Conservation (phyloP, 2,888 invertebrate genomes). For the Nomada ruficornis region DNA sequence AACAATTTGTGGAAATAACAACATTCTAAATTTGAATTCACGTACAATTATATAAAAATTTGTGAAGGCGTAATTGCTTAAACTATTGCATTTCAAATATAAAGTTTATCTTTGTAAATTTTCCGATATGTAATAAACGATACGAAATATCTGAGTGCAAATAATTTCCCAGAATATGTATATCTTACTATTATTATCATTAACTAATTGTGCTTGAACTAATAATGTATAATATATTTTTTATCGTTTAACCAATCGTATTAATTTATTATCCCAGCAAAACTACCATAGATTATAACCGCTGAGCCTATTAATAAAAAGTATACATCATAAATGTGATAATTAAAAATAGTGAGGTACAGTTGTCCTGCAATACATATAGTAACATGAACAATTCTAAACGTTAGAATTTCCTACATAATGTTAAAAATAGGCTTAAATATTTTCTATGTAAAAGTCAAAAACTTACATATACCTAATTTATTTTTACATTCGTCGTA, state of each 20-base stretch:
- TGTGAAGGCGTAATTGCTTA: background rate
- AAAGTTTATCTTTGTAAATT: background rate
- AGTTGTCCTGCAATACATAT: background rate
- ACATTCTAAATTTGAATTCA: background rate
- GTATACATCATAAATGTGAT: background rate
- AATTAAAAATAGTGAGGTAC: background rate
- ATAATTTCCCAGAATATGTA: background rate
- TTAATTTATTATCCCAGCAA: background rate
- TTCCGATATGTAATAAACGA: background rate
- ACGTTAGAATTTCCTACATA: background rate
- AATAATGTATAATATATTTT: background rate
- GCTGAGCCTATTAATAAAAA: background rate
- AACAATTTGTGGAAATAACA: slow-evolving; percentile 54
- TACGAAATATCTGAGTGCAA: too few species aligned
- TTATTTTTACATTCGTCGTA: background rate
- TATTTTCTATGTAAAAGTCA: background rate
- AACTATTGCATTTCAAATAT: background rate
- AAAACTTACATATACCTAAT: background rate
- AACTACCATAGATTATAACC: background rate
- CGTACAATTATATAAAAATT: slow-evolving; percentile 5
- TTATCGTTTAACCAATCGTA: background rate
- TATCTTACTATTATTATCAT: background rate
- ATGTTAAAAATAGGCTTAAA: background rate
- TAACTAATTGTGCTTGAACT: background rate
- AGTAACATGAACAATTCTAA: background rate